Evolutionary conservation across 2,797 vertebrate genomes (phyloP).

Genomic region (Momotus momota): DNA sequence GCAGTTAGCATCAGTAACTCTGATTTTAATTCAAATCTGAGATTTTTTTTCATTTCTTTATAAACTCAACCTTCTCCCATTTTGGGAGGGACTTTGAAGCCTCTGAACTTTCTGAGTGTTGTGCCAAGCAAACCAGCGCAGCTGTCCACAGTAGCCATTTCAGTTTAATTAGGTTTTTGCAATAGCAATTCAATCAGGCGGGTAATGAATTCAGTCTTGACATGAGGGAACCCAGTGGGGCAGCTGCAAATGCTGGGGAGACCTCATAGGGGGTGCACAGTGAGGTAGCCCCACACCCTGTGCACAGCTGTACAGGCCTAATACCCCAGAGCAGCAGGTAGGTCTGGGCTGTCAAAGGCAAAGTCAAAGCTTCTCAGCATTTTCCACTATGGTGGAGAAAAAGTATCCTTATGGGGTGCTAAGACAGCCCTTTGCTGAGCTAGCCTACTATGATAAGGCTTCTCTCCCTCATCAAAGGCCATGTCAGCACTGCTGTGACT

Average conservation of each 20-base stretch:
- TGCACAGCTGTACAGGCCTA: neutral
- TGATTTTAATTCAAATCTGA: neutral
- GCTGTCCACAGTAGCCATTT: conserved; percentile 20
- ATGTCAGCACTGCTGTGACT: neutral
- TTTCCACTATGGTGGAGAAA: neutral
- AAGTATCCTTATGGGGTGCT: neutral
- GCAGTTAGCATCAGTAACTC: neutral
- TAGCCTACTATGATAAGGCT: neutral
- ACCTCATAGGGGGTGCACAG: neutral
- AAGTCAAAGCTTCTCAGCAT: neutral
- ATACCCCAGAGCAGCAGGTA: neutral
- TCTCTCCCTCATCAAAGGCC: neutral
- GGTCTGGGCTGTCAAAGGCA: neutral
- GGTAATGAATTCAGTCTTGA: conserved; percentile 31
- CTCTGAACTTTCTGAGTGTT: neutral
- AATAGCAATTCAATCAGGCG: conserved; percentile 29
- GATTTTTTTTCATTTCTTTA: neutral
- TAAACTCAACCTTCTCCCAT: neutral
- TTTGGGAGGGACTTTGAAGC: neutral
- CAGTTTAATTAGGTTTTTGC: conserved; percentile 39
- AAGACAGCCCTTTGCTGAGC: neutral
- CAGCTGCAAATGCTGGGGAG: neutral
- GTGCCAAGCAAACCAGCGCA: accelerated
- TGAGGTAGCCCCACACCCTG: accelerated
- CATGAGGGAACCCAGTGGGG: neutral